Evolutionary conservation across 2,113 vertebrate species (phyloP), one percentile per base, ranked within the genome.

Genomic region (Manacus vitellinus): DNA sequence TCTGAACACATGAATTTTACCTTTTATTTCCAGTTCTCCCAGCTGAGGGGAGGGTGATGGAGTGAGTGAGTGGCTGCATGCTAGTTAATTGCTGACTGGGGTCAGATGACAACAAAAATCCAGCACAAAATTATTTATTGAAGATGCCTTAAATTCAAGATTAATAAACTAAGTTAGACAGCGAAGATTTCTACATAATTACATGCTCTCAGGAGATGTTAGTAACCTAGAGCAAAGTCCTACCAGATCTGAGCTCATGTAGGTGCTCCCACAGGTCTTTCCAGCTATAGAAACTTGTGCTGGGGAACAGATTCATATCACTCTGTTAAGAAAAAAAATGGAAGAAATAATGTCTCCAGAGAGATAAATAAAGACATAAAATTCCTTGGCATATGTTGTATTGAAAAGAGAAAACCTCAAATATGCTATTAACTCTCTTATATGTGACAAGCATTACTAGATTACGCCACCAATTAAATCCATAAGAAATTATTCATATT

Each of bases 281-380:
- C n/a, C n/a, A 88, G 18, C 8, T 39, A 27, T 6, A 70, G 14
- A 21, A 80, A 55, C 23, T 8, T 75, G 18, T 37, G 12, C 8
- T 78, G 6, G 9, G 4, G 21, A 71, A 24, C 7, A 52, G 8
- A 56, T 19, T 56, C 0, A 14, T 27, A 54, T 27, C 0, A 2
- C 37, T 37, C 9, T 22, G 14, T 13, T 1, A 0, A 52, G 12
- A 16, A 63, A 63, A 41, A 14, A 70, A 31, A 19, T 12, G 4
- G 19, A 30, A 31, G 6, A 7, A 55, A 8, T 65, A 14, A 56
- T 23, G 24, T 19, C 6, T 63, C 23, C 37, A 76, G 51, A 78
- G 39, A 68, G 17, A 63, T 10, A 80, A 65, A 66, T 52, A 70
- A 76, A 91, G 35, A 2, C 8, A n/a, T 44, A n/a, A 59, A 14